Conservation (phyloP, 23 tunicate genomes). For the Oikopleura dioica region DNA sequence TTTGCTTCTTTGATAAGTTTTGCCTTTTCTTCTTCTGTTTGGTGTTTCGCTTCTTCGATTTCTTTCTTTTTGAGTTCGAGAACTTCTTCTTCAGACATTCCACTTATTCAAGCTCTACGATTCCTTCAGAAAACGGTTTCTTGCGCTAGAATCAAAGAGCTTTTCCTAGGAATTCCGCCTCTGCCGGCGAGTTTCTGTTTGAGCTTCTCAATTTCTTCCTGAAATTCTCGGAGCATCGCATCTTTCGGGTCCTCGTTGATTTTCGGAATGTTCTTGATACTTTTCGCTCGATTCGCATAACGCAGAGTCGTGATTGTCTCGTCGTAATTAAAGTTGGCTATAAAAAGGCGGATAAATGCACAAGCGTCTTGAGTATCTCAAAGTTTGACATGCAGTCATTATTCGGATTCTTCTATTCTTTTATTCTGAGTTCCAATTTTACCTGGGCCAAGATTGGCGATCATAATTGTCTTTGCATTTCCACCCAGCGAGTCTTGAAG, state of each 20-base stretch:
- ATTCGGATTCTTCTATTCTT: too few relatives aligned
- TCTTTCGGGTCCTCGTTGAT: constrained; percentile 98
- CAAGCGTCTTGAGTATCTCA: too few relatives aligned
- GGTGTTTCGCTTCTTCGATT: constrained; percentile 47
- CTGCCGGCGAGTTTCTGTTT: background rate
- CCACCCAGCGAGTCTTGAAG: constrained; percentile 87
- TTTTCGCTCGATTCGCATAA: constrained; percentile 88
- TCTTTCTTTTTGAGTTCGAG: constrained; percentile 48
- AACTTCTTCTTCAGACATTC: constrained; percentile 33
- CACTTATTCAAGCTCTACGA: constrained; percentile 13
- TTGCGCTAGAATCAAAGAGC: background rate
- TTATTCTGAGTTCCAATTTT: too few relatives aligned
- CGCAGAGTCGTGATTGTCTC: constrained; percentile 77
- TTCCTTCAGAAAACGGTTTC: too few relatives aligned
- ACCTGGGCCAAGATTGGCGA: constrained; percentile 89
- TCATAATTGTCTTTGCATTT: constrained; percentile 93
- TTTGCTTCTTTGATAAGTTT: constrained; percentile 32
- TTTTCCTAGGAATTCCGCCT: background rate
- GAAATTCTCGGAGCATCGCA: constrained; percentile 81
- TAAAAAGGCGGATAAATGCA: too few relatives aligned
- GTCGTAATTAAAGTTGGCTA: constrained; percentile 87
- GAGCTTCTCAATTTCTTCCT: constrained; percentile 87
- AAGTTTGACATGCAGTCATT: too few relatives aligned
- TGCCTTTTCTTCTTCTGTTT: constrained; percentile 65
- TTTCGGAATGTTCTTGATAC: constrained; percentile 74